Evolutionary conservation across 2,113 vertebrate genomes (phyloP), one percentile per base, ranked within the genome.

Genomic region (Chaetodon trifascialis): DNA sequence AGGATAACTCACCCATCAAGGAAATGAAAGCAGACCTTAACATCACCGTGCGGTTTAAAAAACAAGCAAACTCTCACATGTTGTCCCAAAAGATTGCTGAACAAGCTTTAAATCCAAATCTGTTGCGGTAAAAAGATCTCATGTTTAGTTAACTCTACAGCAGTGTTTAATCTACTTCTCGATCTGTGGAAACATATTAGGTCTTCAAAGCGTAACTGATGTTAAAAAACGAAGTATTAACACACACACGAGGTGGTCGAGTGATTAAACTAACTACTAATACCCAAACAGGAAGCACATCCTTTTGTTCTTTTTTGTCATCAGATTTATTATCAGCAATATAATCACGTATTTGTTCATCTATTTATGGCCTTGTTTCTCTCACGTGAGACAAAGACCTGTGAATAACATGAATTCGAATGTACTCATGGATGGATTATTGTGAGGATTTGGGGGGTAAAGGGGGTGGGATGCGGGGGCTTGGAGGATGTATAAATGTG

Each of bases 261-360:
- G 55, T 34, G 36, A 80, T 84, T 84, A 77, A 46, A 49, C 44
- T n/a, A n/a, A n/a, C n/a, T n/a, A n/a, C n/a, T n/a, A 40, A 40
- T 3, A 30, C 30, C 30, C 30, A 30, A 30, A 30, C 30, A 30
- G 30, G 30, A 30, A 30, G 30, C 30, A 30, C 30, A 30, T 30
- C 30, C 30, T 30, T 30, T 3, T 1, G 30, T 30, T 30, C 30
- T 30, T 30, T 30, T 30, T 30, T 30, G 3, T 30, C 30, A 30
- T 30, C 30, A 30, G 30, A 30, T 30, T 30, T 30, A 30, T 30
- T 30, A 30, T 30, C 30, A 30, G 30, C 30, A 30, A 3, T 30
- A 30, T 30, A 3, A 30, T 30, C 30, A 3, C 30, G 30, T 30
- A 30, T 30, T 30, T 30, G 30, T 30, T 30, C 30, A 30, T 30